Base-by-base conservation (phyloP, 2,113 vertebrate species). In the Halichoeres trimaculatus region DNA sequence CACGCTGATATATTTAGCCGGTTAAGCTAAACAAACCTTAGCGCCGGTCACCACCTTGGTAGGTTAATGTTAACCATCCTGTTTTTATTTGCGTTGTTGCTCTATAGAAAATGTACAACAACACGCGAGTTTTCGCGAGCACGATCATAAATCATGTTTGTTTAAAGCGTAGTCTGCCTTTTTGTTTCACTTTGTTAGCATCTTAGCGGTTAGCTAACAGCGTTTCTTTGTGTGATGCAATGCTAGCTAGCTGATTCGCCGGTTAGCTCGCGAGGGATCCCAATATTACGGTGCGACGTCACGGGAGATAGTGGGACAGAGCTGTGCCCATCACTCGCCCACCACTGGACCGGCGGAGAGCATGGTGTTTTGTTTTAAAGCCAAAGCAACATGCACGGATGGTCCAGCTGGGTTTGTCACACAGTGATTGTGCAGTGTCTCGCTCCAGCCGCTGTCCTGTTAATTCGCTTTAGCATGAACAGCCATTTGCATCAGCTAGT, bases 161-260 rank as follows among this genome's bases (percentile, higher is more conserved):
- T 47, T 8, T 22, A 7, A 23, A 13, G 55, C 4, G 14, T 34
- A 61, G 26, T 14, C 2, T 14, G 22, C 17, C 4, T 71, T 81
- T 67, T 67, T 7, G 20, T 83, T 82, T 78, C 38, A 64, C 38
- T 80, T 62, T 20, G 24, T 59, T 85, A 78, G 76, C 78, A 11
- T 26, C 53, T 68, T 89, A 88, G 82, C 88, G 75, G 76, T 58
- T 1, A 57, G 82, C 73, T 86, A 88, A 67, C 74, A 40, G 51
- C 38, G 43, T 70, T 82, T 70, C 88, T 92, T 92, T 92, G 83
- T 91, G 72, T 50, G 75, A 67, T 73, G 66, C 56, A 40, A 48
- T 8, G 85, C 74, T 85, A 86, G 62, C 70, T 61, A 80, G 82
- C 77, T 47, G 11, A 17, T 52, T 34, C 50, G 35, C 12, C 52